phyloP scores from a whole-genome alignment of 2,797 vertebrate species.

The Helostoma temminkii region DNA sequence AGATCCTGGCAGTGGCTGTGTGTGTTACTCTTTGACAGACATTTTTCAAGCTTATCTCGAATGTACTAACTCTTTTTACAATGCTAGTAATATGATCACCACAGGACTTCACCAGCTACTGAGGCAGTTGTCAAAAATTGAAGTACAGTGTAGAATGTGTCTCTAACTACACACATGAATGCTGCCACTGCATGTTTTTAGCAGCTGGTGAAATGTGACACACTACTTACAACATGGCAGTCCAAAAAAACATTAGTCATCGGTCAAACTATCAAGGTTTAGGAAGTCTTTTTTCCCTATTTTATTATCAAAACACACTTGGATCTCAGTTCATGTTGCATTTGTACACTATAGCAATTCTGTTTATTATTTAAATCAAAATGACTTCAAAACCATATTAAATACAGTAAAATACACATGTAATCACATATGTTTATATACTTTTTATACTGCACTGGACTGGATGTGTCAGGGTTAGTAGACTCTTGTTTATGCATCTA shows the following conservation, averaged over 20 bases:
- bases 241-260: conserved; percentile 18
- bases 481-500: background rate
- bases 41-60: conserved; percentile 36
- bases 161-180: conserved; percentile 2
- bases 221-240: conserved; percentile 24
- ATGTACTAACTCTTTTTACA: conserved; percentile 15
- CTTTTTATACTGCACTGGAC: too few species aligned
- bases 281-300: too few species aligned
- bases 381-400: too few species aligned
- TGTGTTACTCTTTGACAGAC: conserved; percentile 2
- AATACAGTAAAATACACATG: too few species aligned
- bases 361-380: too few species aligned
- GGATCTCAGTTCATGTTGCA: too few species aligned
- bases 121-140: conserved; percentile 5
- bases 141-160: conserved; percentile 11
- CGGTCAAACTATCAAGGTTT: background rate
- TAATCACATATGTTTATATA: too few species aligned
- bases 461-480: conserved; percentile 5
- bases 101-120: conserved; percentile 1
- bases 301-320: too few species aligned
- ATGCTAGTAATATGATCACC: conserved; percentile 12
- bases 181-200: conserved; percentile 31
- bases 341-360: too few species aligned
- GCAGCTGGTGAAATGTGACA: conserved; percentile 41
- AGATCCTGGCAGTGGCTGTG: too few species aligned